These are phyloP conservation scores for Phocoena phocoena DNA, from an alignment of 2,113 vertebrate species.

Conservation along the genomic window DNA sequence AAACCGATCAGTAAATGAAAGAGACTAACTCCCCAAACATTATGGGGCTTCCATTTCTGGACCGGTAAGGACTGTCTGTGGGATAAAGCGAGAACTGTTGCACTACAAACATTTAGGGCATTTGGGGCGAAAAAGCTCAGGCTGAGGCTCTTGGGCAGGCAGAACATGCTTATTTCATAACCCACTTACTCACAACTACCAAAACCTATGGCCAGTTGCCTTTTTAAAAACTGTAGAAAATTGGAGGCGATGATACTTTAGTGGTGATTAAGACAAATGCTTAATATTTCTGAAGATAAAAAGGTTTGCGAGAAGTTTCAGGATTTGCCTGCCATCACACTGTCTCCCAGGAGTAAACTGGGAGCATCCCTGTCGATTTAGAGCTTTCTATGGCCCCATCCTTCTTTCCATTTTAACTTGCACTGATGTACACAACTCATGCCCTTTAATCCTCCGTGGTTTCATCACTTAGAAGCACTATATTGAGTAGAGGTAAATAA, in stretches of 20 bases:
- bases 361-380: not conserved
- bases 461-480: not conserved
- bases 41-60: not conserved
- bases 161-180: not conserved
- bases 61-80: not conserved
- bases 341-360: not conserved
- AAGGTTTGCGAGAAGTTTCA: not conserved
- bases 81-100: not conserved
- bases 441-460: not conserved
- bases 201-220: not conserved
- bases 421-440: not conserved
- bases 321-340: not conserved
- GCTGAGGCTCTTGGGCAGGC: no score
- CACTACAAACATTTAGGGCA: not conserved
- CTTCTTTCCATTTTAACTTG: not conserved
- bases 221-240: constrained; percentile 6
- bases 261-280: not conserved
- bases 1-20: not conserved
- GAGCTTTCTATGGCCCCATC: not conserved
- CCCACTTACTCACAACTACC: not conserved
- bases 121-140: not conserved
- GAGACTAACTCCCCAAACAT: not conserved
- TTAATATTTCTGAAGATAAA: not conserved
- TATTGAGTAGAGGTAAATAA: not conserved
- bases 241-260: not conserved